Evolutionary conservation across 2,888 invertebrate genomes (phyloP).

Genomic region (Bursaphelenchus okinawaensis): DNA sequence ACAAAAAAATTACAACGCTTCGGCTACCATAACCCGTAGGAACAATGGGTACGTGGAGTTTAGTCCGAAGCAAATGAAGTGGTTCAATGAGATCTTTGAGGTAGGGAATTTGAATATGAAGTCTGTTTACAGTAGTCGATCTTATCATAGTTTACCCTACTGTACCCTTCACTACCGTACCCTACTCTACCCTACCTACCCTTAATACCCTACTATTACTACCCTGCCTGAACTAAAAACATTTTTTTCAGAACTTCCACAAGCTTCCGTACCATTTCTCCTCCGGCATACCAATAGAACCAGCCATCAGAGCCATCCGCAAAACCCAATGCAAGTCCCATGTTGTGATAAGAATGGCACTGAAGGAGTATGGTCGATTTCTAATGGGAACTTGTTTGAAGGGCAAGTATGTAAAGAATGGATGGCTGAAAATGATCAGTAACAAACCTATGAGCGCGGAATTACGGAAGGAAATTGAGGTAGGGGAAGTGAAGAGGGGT

Average conservation of each 20-base stretch:
- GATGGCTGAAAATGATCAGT: neutral
- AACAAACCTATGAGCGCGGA: neutral
- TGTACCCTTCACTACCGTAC: too few relatives aligned
- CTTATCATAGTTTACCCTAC: too few relatives aligned
- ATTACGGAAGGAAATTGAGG: neutral
- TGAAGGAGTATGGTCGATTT: neutral
- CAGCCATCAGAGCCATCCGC: neutral
- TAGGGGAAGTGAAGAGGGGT: too few relatives aligned
- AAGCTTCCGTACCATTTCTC: neutral
- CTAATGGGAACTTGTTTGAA: neutral
- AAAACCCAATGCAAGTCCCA: neutral
- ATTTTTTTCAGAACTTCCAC: neutral
- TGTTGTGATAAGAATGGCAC: neutral
- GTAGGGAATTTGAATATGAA: neutral
- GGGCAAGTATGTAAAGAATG: neutral
- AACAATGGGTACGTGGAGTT: neutral
- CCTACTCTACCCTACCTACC: too few relatives aligned
- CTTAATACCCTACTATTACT: too few relatives aligned
- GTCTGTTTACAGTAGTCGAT: neutral
- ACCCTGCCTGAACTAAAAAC: too few relatives aligned
- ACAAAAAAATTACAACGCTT: neutral
- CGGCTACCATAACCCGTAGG: neutral
- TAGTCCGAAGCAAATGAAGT: neutral
- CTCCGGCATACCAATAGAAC: neutral
- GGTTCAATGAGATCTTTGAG: neutral